Conservation (phyloP, 2,888 invertebrate species). For the Lasioglossum calceatum region DNA sequence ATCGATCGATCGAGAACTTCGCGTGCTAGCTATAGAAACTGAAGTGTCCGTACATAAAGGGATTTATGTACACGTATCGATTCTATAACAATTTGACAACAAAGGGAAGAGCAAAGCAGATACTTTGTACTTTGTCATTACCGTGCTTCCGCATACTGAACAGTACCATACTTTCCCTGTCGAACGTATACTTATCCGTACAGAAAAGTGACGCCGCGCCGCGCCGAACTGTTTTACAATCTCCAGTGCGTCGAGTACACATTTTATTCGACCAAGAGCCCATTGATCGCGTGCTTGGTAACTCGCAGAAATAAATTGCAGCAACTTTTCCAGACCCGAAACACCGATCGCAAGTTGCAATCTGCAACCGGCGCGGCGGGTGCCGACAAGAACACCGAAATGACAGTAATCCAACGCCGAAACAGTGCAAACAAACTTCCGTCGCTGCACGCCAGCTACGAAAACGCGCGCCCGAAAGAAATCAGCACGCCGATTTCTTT, state of each 20-base stretch:
- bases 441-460: neutral
- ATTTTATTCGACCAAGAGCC: neutral
- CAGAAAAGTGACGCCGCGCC: too few species aligned
- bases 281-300: neutral
- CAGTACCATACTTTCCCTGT: neutral
- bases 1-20: constrained; percentile 50
- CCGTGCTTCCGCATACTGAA: neutral
- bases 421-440: neutral
- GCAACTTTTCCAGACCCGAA: neutral
- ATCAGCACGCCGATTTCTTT: neutral
- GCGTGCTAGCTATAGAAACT: constrained; percentile 31
- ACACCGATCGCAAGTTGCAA: neutral
- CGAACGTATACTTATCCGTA: neutral
- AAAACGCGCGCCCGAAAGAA: neutral
- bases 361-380: neutral
- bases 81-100: constrained; percentile 28
- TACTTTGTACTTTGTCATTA: neutral
- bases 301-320: neutral
- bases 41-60: constrained; percentile 33
- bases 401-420: neutral
- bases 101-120: neutral
- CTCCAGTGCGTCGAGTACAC: too few species aligned
- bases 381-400: neutral
- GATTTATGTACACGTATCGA: constrained; percentile 38
- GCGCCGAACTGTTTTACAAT: too few species aligned